phyloP scores from a whole-genome alignment of 2,888 invertebrate species.

The Auanema freiburgensis region DNA sequence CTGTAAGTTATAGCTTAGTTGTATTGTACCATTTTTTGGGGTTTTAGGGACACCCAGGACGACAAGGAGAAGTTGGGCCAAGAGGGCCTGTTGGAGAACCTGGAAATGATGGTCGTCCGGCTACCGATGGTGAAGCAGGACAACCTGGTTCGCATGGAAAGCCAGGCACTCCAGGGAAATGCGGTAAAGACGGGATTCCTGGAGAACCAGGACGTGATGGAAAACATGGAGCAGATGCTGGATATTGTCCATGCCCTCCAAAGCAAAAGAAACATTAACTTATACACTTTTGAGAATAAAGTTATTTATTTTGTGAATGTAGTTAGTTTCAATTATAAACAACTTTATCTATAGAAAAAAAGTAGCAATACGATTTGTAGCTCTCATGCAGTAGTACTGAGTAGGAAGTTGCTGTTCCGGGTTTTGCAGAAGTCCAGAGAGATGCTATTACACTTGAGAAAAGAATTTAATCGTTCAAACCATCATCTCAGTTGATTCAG shows the following conservation, averaged over 20 bases:
- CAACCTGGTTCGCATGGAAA: slow-evolving; percentile 45
- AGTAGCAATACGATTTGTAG: too few relatives aligned
- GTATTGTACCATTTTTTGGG: background rate
- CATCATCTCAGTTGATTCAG: too few relatives aligned
- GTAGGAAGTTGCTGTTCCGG: too few relatives aligned
- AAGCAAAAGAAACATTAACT: too few relatives aligned
- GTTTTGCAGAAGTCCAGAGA: too few relatives aligned
- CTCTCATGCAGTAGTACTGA: too few relatives aligned
- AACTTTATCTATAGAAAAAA: too few relatives aligned
- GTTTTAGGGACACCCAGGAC: slow-evolving; percentile 21
- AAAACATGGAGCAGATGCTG: slow-evolving; percentile 44
- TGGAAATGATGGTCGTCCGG: slow-evolving; percentile 42
- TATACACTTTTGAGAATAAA: too few relatives aligned
- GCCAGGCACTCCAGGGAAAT: slow-evolving; percentile 37
- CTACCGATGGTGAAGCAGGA: slow-evolving; percentile 39
- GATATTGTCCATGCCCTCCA: slow-evolving; percentile 40
- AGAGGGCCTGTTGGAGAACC: slow-evolving; percentile 43
- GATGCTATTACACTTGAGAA: too few relatives aligned
- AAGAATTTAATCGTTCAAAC: too few relatives aligned
- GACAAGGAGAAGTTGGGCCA: slow-evolving; percentile 37
- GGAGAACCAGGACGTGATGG: slow-evolving; percentile 47
- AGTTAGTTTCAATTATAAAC: too few relatives aligned
- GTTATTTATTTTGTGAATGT: too few relatives aligned
- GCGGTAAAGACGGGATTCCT: slow-evolving; percentile 39
- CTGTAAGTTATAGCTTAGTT: background rate